These are phyloP conservation scores for Macropodus opercularis DNA, from an alignment of 2,797 vertebrate species.

Conservation along the genomic window DNA sequence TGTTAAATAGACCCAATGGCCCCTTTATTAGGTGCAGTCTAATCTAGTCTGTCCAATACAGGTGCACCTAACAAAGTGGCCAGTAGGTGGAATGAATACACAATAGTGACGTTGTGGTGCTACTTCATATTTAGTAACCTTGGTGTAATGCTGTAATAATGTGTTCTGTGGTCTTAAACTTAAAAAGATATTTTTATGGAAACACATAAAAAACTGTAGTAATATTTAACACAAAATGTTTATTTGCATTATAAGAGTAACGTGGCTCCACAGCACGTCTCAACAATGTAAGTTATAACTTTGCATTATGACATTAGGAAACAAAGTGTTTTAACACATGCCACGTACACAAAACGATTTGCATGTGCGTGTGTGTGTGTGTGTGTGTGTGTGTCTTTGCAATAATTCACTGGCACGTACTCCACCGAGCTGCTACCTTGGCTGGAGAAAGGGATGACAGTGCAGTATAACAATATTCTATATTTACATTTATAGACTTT, in stretches of 20 bases:
- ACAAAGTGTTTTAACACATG: conserved; percentile 23
- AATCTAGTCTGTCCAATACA: no score
- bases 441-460: conserved; percentile 34
- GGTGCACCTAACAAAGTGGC: no score
- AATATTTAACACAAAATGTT: conserved; percentile 56
- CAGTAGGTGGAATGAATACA: no score
- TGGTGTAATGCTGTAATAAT: no score
- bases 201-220: no score
- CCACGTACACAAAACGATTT: conserved; percentile 21
- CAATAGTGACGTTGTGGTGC: no score
- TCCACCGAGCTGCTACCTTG: conserved; percentile 26
- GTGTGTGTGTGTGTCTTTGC: conserved; percentile 29
- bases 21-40: no score
- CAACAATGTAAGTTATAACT: conserved; percentile 43
- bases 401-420: conserved; percentile 36
- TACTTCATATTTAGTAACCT: no score
- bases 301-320: conserved; percentile 44
- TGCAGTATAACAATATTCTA: conserved; percentile 7
- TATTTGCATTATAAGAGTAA: conserved; percentile 53
- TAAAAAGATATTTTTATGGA: no score
- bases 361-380: conserved; percentile 2
- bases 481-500: conserved; percentile 34
- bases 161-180: no score
- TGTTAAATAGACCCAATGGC: no score
- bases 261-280: conserved; percentile 35